phyloP scores from a whole-genome alignment of 2,888 invertebrate species.

The Lepidochitona cinerea region DNA sequence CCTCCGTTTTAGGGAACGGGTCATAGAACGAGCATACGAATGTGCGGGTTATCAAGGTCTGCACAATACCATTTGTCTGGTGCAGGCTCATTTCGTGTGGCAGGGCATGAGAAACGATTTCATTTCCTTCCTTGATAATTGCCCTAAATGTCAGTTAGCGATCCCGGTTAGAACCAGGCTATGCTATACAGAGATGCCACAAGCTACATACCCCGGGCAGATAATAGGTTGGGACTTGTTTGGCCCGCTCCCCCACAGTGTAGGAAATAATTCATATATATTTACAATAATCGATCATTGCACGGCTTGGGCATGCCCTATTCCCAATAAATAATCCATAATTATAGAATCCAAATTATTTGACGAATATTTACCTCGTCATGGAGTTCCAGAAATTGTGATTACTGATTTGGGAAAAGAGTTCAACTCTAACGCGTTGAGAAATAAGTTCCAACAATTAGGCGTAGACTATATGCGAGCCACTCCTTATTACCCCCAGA shows the following conservation, averaged over 20 bases:
- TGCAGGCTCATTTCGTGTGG: conserved; percentile 4
- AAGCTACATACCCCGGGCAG: conserved; percentile 1
- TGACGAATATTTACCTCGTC: neutral
- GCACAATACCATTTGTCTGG: conserved; percentile 1
- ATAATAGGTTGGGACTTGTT: conserved; percentile 4
- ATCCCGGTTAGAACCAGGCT: neutral
- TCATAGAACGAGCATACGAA: neutral
- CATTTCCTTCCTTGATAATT: neutral
- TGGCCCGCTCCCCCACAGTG: neutral
- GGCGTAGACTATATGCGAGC: neutral
- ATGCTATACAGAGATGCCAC: neutral
- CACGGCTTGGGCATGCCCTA: conserved; percentile 6
- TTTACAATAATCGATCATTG: conserved; percentile 4
- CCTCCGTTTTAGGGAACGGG: neutral
- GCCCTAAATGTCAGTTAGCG: neutral
- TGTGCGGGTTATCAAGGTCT: neutral
- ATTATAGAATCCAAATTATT: neutral
- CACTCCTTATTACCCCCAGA: neutral
- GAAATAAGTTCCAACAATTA: neutral
- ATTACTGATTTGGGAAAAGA: conserved; percentile 5
- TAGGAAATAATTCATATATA: neutral
- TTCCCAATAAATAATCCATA: neutral
- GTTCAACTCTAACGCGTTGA: neutral
- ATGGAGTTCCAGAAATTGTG: neutral
- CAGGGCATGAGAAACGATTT: conserved; percentile 9